Evolutionary conservation across 2,888 invertebrate species (phyloP).

Genomic region (Tenthredo notha): DNA sequence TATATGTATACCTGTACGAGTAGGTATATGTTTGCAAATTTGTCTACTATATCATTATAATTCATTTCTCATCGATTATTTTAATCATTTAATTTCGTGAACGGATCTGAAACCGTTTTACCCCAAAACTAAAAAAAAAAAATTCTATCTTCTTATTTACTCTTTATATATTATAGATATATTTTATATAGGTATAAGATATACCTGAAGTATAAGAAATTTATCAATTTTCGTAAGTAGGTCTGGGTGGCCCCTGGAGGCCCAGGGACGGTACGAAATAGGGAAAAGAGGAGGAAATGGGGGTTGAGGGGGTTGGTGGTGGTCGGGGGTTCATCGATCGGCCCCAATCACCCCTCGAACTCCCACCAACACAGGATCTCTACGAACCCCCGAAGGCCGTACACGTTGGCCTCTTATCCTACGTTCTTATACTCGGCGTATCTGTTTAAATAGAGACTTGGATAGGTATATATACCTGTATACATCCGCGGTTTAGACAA

Average conservation of each 20-base stretch:
- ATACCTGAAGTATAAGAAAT: neutral
- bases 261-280: conserved; percentile 4
- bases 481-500: neutral
- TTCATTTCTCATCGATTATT: too few species aligned
- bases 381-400: conserved; percentile 64
- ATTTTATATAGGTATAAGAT: neutral
- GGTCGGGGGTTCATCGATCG: conserved; percentile 76
- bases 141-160: too few species aligned
- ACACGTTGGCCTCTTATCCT: conserved; percentile 43
- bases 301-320: neutral
- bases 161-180: neutral
- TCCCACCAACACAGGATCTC: conserved; percentile 67
- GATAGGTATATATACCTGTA: neutral
- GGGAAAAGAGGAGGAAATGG: neutral
- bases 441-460: neutral
- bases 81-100: too few species aligned
- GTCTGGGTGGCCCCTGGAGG: conserved; percentile 35
- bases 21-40: neutral
- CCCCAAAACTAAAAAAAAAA: neutral
- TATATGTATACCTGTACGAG: neutral
- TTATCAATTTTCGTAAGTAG: conserved; percentile 39
- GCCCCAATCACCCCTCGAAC: conserved; percentile 74
- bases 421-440: neutral
- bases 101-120: too few species aligned
- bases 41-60: neutral